Evolutionary conservation across 2,888 invertebrate species (phyloP).

Genomic region (Melipona beecheii): DNA sequence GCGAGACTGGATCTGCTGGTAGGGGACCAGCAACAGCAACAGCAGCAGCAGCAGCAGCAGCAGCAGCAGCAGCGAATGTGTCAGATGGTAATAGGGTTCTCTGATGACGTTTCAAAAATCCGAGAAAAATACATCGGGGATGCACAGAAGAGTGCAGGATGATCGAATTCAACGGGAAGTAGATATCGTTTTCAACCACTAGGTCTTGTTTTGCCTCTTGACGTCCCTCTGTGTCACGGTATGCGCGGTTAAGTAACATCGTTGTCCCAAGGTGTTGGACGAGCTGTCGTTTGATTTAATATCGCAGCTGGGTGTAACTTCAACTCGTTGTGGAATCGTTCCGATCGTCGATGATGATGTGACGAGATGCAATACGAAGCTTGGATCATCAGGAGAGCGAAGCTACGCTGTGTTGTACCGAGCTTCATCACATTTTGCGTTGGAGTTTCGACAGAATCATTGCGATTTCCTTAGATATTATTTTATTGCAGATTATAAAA

Average conservation of each 20-base stretch:
- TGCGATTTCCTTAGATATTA: no score
- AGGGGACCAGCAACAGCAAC: slow-evolving; percentile 21
- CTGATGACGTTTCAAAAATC: slow-evolving; percentile 30
- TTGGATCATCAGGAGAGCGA: no score
- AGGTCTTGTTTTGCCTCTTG: neutral
- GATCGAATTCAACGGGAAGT: slow-evolving; percentile 1
- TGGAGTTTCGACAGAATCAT: no score
- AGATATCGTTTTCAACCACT: neutral
- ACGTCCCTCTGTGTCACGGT: neutral
- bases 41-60: neutral
- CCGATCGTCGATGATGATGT: no score
- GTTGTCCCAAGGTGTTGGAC: neutral
- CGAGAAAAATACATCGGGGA: neutral
- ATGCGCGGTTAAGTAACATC: neutral
- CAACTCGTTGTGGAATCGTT: no score
- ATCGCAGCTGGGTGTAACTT: neutral
- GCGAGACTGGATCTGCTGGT: slow-evolving; percentile 58
- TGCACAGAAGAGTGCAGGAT: neutral
- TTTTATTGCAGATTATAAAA: no score
- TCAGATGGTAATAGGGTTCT: slow-evolving; percentile 41
- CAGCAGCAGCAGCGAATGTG: slow-evolving; percentile 21
- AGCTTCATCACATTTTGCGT: no score
- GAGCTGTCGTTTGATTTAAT: slow-evolving; percentile 14
- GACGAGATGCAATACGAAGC: no score
- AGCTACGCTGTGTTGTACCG: no score